Conservation (phyloP, 1,140 invertebrate genomes). For the Coptotermes formosanus region DNA sequence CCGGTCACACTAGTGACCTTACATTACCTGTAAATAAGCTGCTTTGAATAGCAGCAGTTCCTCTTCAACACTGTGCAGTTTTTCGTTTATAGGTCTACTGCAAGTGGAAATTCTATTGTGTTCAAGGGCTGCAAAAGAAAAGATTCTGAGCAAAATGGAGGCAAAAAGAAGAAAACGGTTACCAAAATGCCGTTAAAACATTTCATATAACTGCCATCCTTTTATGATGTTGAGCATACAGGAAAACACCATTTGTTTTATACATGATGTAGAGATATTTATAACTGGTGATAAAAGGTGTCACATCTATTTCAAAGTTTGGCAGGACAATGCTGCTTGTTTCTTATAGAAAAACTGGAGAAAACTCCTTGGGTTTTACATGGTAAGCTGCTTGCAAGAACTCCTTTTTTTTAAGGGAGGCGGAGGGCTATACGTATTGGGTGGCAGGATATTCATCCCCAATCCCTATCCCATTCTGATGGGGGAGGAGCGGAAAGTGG, state of each 20-base stretch:
- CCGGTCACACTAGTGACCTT: too few species aligned
- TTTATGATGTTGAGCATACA: constrained; percentile 41
- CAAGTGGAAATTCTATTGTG: not conserved
- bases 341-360: constrained; percentile 25
- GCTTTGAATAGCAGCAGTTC: not conserved
- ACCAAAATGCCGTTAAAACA: constrained; percentile 33
- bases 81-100: not conserved
- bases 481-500: not conserved
- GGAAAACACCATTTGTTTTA: constrained; percentile 45
- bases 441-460: not conserved
- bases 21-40: too few species aligned
- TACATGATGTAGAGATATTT: constrained; percentile 42
- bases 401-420: not conserved
- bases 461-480: not conserved
- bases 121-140: not conserved
- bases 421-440: not conserved
- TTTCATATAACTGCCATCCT: constrained; percentile 40
- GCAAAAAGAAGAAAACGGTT: constrained; percentile 22
- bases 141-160: constrained; percentile 1
- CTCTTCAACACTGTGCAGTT: not conserved
- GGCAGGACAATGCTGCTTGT: constrained; percentile 37
- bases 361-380: constrained; percentile 30
- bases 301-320: constrained; percentile 43
- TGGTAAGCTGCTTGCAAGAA: constrained; percentile 26
- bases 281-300: constrained; percentile 42